A percentile compares a stretch with the other conserved stretches of the same genome.
Evolutionary conservation across 2,888 invertebrate species (phyloP).

Genomic region (Eurois occulta): DNA sequence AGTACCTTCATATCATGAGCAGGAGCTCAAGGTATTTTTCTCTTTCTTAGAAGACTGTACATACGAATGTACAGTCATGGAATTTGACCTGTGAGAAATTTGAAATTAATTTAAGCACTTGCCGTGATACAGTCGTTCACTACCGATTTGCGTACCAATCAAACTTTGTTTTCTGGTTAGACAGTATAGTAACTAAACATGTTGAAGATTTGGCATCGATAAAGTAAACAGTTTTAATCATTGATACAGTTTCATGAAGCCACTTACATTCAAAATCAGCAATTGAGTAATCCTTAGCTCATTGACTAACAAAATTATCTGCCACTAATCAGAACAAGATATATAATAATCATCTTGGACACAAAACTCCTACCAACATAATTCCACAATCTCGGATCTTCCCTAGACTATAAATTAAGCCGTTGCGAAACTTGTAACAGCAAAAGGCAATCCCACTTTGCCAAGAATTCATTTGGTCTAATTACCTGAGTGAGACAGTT

Average conservation of each 20-base stretch:
- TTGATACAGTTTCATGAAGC: not conserved
- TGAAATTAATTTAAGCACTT: not conserved
- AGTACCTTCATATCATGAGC: not conserved
- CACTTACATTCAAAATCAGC: not conserved
- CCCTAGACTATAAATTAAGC: slow-evolving; percentile 42
- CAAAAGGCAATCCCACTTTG: slow-evolving; percentile 48
- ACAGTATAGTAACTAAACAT: not conserved
- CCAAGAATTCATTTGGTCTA: slow-evolving; percentile 56
- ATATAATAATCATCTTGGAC: not conserved
- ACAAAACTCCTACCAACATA: slow-evolving; percentile 8
- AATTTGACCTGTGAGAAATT: not conserved
- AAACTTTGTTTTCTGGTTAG: not conserved
- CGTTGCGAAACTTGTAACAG: slow-evolving; percentile 45
- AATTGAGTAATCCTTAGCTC: not conserved
- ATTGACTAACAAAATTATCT: not conserved
- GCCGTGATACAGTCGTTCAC: not conserved
- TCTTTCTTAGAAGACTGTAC: too few species aligned
- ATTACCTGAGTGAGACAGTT: slow-evolving; percentile 58
- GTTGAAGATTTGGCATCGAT: not conserved
- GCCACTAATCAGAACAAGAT: not conserved
- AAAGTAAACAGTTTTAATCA: not conserved
- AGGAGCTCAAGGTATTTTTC: too few species aligned
- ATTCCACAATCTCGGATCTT: slow-evolving; percentile 36
- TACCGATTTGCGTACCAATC: not conserved
- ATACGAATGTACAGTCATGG: not conserved